Evolutionary conservation across 2,888 invertebrate species (phyloP), one percentile per base, ranked within the genome.

Genomic region (Stenurella melanura): DNA sequence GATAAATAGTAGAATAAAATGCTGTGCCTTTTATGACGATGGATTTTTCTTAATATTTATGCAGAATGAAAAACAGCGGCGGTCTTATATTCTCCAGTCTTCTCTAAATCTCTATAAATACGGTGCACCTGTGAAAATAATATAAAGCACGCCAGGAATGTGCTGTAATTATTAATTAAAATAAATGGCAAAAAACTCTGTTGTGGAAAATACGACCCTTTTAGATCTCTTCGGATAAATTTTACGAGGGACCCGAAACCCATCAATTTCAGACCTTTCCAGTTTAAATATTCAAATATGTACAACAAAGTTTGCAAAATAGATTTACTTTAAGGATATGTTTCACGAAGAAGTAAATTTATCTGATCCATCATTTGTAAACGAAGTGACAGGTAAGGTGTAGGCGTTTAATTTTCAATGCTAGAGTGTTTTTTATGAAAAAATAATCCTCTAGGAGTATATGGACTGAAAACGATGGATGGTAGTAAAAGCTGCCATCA

Each of bases 301-400:
- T 17, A 50, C 67, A 6, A 54, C 26, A 21, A 67, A 67, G 11
- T 50, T 54, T 67, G 54, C 26, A 38, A 54, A 67, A 54, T 54
- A 67, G 67, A 26, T 67, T 54, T 67, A 38, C 6, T 19, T 50
- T 18, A 66, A 66, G 66, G 66, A 66, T 66, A 34, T 67, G 56
- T 67, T 56, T 42, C 67, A 54, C 56, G 18, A 66, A 67, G 50
- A 67, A 42, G 26, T 64, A 34, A 64, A 64, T 56, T 56, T 11
- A n/a, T 50, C 54, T 18, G 54, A 67, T 67, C 56, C 21, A 67
- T 67, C 67, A 67, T 54, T 18, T 21, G 21, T 56, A 21, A 54
- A 21, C 9, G 67, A 12, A 67, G 10, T 67, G 11, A 21, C 50
- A 17, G 54, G 18, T 19, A 21, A 19, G 63, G 1, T 34, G 30